Percentiles rank a stretch among this genome's conserved stretches.
Conservation (phyloP, 2,113 vertebrate genomes). For the Actinemys pallida region DNA sequence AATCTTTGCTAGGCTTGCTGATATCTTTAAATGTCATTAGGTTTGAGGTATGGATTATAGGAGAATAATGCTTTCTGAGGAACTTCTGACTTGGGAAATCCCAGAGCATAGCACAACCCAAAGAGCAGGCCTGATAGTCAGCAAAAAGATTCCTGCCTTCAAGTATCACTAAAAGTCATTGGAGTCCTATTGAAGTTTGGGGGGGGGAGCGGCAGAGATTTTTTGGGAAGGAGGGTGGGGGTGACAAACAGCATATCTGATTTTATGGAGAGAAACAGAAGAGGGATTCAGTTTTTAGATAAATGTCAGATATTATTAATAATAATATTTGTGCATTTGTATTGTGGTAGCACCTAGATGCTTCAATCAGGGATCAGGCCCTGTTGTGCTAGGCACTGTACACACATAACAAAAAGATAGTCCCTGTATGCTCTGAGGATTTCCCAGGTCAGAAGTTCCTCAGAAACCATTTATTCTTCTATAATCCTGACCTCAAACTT, state of each 20-base stretch:
- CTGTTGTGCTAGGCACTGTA: too few relatives aligned
- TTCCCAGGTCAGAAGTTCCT: background rate
- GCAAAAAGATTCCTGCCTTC: background rate
- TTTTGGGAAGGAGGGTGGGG: too few relatives aligned
- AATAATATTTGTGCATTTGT: too few relatives aligned
- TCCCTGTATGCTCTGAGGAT: too few relatives aligned
- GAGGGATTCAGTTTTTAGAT: too few relatives aligned
- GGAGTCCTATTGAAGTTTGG: background rate
- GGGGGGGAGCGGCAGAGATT: background rate
- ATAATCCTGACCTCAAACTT: background rate
- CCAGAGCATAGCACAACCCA: background rate
- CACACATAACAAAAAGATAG: background rate
- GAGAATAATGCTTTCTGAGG: background rate
- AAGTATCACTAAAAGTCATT: background rate
- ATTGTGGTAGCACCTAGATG: too few relatives aligned
- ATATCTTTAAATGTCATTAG: background rate
- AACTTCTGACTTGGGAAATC: background rate
- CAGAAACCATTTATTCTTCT: background rate
- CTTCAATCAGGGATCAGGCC: too few relatives aligned
- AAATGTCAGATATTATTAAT: too few relatives aligned
- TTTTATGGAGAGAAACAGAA: too few relatives aligned
- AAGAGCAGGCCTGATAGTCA: background rate
- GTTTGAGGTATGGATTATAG: background rate
- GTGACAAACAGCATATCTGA: too few relatives aligned
- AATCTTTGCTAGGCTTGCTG: background rate